phyloP scores from a whole-genome alignment of 1,140 invertebrate genomes.

The Drosophila melanogaster region DNA sequence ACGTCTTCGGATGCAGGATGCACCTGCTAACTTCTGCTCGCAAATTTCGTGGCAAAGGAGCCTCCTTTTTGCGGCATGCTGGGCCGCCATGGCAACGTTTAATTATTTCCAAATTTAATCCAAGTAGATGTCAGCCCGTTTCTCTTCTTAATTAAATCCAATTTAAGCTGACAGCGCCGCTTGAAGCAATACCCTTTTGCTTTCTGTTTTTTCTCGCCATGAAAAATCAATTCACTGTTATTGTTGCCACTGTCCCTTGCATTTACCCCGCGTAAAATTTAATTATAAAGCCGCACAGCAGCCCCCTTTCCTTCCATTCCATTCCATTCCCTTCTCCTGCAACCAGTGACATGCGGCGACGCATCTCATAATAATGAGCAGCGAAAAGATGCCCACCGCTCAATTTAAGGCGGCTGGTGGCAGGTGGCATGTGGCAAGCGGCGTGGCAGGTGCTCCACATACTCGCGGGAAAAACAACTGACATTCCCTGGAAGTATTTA shows the following conservation, averaged over 20 bases:
- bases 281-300: constrained; percentile 56
- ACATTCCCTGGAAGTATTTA: constrained; percentile 40
- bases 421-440: background rate
- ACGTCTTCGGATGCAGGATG: constrained; percentile 39
- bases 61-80: constrained; percentile 21
- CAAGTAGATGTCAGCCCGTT: constrained; percentile 44
- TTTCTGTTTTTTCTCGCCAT: constrained; percentile 10
- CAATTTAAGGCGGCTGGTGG: constrained; percentile 3
- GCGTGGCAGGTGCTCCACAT: constrained; percentile 1
- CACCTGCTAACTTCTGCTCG: constrained; percentile 15
- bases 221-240: constrained; percentile 43
- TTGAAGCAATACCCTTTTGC: constrained; percentile 6
- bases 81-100: constrained; percentile 49
- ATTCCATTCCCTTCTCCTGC: background rate
- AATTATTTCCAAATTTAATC: constrained; percentile 56
- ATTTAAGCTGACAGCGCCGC: constrained; percentile 54
- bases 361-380: constrained; percentile 51
- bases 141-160: constrained; percentile 58
- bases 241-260: constrained; percentile 21
- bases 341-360: constrained; percentile 50
- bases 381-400: constrained; percentile 3
- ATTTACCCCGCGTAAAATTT: constrained; percentile 51
- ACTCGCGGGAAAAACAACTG: constrained; percentile 15
- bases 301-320: background rate
- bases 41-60: constrained; percentile 34